These are phyloP conservation scores for Strix aluco DNA, from an alignment of 2,113 vertebrate genomes.

Conservation along the genomic window DNA sequence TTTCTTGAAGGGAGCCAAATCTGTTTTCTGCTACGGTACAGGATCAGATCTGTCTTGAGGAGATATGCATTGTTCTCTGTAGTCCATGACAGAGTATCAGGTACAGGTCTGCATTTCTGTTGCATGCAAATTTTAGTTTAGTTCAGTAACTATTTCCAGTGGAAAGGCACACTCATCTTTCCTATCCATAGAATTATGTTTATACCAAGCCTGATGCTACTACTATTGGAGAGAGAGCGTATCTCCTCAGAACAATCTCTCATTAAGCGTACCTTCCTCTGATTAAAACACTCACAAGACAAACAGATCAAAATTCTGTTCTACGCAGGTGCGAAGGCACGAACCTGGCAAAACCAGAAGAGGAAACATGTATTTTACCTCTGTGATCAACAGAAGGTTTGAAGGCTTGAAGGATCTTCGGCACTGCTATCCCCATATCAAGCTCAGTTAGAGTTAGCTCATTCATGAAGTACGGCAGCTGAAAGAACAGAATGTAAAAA, in stretches of 20 bases:
- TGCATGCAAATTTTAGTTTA: not conserved
- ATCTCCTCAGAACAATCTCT: not conserved
- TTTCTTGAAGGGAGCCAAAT: not conserved
- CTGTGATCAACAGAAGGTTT: slow-evolving; percentile 92
- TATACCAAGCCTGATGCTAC: not conserved
- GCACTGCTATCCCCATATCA: slow-evolving; percentile 96
- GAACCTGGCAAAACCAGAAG: not conserved
- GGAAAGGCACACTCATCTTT: not conserved
- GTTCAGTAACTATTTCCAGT: not conserved
- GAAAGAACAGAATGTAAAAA: not conserved
- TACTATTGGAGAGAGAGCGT: not conserved
- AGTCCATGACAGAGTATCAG: not conserved
- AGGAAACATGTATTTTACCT: slow-evolving; percentile 76
- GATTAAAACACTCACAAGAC: not conserved
- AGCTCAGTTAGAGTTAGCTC: slow-evolving; percentile 95
- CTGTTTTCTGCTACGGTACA: not conserved
- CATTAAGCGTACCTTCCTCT: not conserved
- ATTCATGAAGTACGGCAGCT: slow-evolving; percentile 99
- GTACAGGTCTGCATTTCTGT: not conserved
- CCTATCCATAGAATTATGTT: not conserved
- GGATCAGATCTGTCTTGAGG: not conserved
- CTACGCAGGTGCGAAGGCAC: not conserved
- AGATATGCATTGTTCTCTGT: not conserved
- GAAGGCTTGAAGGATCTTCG: slow-evolving; percentile 93
- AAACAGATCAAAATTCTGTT: not conserved